phyloP scores from a whole-genome alignment of 2,797 vertebrate species.

The Myripristis jacobus region DNA sequence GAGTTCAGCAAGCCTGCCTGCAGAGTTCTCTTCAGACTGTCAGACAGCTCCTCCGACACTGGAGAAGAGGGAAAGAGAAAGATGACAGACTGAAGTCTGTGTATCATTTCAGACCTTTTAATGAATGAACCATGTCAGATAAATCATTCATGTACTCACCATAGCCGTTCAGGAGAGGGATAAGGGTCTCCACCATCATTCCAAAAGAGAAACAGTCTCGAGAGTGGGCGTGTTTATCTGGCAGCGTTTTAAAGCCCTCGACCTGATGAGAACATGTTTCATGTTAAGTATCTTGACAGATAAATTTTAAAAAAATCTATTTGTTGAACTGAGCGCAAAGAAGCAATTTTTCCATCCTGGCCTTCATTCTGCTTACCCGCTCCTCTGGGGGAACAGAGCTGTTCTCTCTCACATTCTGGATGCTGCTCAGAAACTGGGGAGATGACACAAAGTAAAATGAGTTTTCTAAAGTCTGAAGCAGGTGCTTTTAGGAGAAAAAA shows the following conservation, averaged over 20 bases:
- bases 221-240: slow-evolving; percentile 87
- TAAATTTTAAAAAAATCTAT: no score
- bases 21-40: slow-evolving; percentile 88
- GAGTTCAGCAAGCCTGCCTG: slow-evolving; percentile 86
- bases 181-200: slow-evolving; percentile 86
- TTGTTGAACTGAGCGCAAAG: no score
- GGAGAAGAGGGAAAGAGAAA: slow-evolving; percentile 23
- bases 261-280: slow-evolving; percentile 66
- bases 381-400: slow-evolving; percentile 91
- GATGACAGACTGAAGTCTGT: background rate
- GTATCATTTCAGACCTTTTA: background rate
- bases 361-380: slow-evolving; percentile 73
- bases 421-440: slow-evolving; percentile 88
- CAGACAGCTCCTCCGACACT: slow-evolving; percentile 81
- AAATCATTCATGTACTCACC: slow-evolving; percentile 81
- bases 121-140: background rate
- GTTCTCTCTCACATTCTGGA: slow-evolving; percentile 87
- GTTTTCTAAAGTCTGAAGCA: background rate
- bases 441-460: background rate
- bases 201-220: slow-evolving; percentile 95
- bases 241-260: slow-evolving; percentile 84
- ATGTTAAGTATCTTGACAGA: slow-evolving; percentile 31
- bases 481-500: background rate
- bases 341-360: background rate
- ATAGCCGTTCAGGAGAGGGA: slow-evolving; percentile 85